phyloP scores from a whole-genome alignment of 2,797 vertebrate genomes.

The Tapera naevia region DNA sequence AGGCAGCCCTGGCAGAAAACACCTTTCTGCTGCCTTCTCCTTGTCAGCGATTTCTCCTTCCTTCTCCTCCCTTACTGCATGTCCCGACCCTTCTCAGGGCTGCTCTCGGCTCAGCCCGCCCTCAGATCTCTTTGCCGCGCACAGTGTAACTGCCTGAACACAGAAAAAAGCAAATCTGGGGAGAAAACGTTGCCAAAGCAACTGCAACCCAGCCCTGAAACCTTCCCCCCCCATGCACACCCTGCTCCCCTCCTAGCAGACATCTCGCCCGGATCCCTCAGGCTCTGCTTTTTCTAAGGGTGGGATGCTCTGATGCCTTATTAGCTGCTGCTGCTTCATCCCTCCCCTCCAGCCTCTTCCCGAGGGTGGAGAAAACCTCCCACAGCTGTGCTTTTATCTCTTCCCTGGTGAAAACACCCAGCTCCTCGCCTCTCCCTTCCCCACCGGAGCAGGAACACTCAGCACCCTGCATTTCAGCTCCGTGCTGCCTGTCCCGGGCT shows the following conservation, averaged over 20 bases:
- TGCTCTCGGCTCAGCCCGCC: neutral
- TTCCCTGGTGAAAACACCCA: neutral
- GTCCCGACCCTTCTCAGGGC: neutral
- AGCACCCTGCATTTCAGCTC: neutral
- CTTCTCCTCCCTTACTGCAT: neutral
- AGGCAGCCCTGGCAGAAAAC: neutral
- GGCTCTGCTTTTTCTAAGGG: neutral
- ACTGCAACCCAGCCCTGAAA: neutral
- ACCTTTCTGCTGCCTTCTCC: neutral
- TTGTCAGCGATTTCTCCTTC: neutral
- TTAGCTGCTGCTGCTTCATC: neutral
- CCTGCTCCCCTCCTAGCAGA: neutral
- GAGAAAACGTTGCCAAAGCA: neutral
- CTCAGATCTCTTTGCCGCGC: neutral
- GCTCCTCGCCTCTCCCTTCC: accelerated
- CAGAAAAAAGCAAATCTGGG: neutral
- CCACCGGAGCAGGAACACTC: neutral
- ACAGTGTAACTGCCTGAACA: neutral
- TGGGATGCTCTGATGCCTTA: neutral
- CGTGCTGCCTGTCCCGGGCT: accelerated
- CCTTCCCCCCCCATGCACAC: neutral
- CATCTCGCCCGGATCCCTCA: neutral
- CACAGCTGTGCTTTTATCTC: neutral
- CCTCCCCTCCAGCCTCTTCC: neutral
- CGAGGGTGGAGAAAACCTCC: neutral